Evolutionary conservation across 2,113 vertebrate genomes (phyloP), one percentile per base, ranked within the genome.

Genomic region (Catharus bicknelli): DNA sequence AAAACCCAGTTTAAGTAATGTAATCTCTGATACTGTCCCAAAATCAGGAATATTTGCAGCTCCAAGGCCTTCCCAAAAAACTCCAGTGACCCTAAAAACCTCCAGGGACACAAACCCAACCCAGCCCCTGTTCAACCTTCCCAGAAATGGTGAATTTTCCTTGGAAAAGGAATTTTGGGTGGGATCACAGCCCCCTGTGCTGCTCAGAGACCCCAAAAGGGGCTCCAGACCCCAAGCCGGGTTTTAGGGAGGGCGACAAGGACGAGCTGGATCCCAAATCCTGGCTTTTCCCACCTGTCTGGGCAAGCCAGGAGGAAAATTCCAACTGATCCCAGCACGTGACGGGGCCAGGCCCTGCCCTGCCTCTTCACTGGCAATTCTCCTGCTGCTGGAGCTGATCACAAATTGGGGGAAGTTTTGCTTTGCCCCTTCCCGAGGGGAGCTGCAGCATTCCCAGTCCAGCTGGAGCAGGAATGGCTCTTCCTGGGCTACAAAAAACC

Each of bases 1-100:
- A 16, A 2, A 25, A 3, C 26, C 15, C 9, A 26, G 16, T 18
- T 23, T 1, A 7, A 74, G 2, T 11, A 2, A 1, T 1, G 2
- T 4, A 27, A 15, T 22, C 20, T 19, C 72, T 8, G 7, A 55
- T 48, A 8, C 27, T 36, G 25, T 7, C 40, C 75, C 43, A 11
- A 34, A 34, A 13, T 8, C 50, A 26, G 69, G 32, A 42, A 36
- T 5, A 30, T 4, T 26, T 4, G 10, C 30, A 29, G 30, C 34
- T 16, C 25, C 42, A 30, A 47, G 4, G 10, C 2, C 0, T 8
- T 55, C 50, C 77, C 9, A 0, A 25, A 25, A 36, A 66, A 25
- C 21, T 48, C 32, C 7, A 4, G 19, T 3, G 16, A 27, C 34
- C 27, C 4, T 8, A 15, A 26, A 22, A 82, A 6, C 78, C 55